Conservation (phyloP, 2,888 invertebrate species). For the Tholera decimalis region DNA sequence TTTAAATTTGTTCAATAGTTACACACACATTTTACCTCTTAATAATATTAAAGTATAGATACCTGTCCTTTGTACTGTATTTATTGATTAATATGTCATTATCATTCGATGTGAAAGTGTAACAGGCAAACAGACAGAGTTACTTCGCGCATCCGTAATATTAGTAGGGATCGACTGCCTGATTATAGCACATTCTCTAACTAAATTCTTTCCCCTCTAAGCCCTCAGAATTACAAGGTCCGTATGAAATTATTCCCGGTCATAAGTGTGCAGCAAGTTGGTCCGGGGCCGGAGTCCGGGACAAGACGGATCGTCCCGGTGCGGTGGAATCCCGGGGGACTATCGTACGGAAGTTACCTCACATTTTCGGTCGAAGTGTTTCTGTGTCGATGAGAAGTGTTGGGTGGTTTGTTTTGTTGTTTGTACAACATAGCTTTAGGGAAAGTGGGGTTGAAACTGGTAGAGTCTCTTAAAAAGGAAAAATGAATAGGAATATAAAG, state of each 20-base stretch:
- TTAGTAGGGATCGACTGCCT: too few relatives aligned
- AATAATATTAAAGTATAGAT: too few relatives aligned
- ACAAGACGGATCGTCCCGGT: conserved; percentile 69
- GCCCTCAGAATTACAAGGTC: conserved; percentile 19
- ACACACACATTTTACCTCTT: too few relatives aligned
- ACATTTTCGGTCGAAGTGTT: conserved; percentile 33
- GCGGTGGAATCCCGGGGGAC: conserved; percentile 59
- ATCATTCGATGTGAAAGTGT: too few relatives aligned
- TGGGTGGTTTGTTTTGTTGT: not conserved
- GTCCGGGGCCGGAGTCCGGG: conserved; percentile 50
- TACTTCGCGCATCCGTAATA: too few relatives aligned
- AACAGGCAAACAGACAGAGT: too few relatives aligned
- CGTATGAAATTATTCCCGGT: conserved; percentile 45
- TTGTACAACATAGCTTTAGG: not conserved
- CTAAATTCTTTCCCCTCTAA: not conserved
- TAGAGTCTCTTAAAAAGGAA: too few relatives aligned
- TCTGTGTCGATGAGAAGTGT: conserved; percentile 1
- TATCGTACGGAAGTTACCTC: conserved; percentile 46
- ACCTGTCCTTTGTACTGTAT: too few relatives aligned
- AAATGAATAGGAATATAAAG: too few relatives aligned
- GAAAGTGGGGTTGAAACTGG: not conserved
- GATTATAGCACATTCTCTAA: not conserved
- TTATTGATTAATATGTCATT: too few relatives aligned
- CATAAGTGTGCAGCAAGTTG: conserved; percentile 55
- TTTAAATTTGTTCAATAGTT: too few relatives aligned